These are phyloP conservation scores for Diabrotica balteata DNA, from an alignment of 2,888 invertebrate species.

Conservation along the genomic window DNA sequence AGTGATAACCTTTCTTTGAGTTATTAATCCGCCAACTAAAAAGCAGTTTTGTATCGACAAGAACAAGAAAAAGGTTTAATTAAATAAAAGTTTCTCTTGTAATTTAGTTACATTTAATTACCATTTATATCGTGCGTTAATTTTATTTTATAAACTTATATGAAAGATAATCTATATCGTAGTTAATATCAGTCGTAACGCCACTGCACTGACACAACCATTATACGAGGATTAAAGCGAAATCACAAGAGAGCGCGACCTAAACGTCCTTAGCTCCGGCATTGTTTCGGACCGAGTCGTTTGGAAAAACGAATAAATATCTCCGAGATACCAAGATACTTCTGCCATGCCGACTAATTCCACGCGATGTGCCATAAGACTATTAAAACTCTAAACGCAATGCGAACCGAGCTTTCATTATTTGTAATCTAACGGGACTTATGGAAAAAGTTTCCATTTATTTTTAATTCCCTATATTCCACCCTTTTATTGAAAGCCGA, in stretches of 20 bases:
- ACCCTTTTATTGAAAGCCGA: constrained; percentile 60
- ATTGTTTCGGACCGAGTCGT: constrained; percentile 62
- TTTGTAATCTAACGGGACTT: constrained; percentile 62
- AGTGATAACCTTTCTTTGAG: too few relatives aligned
- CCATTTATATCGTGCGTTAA: too few relatives aligned
- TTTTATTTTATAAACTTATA: too few relatives aligned
- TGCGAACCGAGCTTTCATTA: constrained; percentile 60
- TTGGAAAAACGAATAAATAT: constrained; percentile 63
- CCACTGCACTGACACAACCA: constrained; percentile 59
- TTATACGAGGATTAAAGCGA: constrained; percentile 63
- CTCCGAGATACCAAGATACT: constrained; percentile 51
- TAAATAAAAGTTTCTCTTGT: too few relatives aligned
- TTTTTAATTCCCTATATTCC: constrained; percentile 62
- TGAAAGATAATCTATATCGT: too few relatives aligned
- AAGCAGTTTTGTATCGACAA: too few relatives aligned
- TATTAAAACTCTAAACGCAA: constrained; percentile 62
- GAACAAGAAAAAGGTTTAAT: too few relatives aligned
- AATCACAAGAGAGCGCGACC: constrained; percentile 59
- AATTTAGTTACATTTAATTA: too few relatives aligned
- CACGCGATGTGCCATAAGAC: constrained; percentile 60
- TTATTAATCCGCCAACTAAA: too few relatives aligned
- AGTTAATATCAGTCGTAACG: constrained; percentile 3
- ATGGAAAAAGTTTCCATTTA: constrained; percentile 63
- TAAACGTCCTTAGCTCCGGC: constrained; percentile 52
- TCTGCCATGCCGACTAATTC: constrained; percentile 58